Evolutionary conservation across 2,797 vertebrate species (phyloP).

Genomic region (Scolopax bukidnonensis): DNA sequence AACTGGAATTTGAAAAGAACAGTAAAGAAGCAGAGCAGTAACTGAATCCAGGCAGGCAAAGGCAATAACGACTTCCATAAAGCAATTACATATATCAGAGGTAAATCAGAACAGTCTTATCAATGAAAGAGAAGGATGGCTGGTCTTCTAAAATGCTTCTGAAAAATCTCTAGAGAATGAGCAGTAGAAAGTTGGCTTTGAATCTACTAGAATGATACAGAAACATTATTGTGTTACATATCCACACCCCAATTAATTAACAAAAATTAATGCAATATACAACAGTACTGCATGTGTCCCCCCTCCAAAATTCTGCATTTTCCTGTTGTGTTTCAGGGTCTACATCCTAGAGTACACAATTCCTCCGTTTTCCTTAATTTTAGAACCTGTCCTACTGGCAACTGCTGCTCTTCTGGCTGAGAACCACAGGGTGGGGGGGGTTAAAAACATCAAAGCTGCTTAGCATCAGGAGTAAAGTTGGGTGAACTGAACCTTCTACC

Average conservation of each 20-base stretch:
- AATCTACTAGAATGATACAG: background rate
- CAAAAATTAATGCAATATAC: background rate
- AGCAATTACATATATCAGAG: background rate
- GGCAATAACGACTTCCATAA: background rate
- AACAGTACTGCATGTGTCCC: background rate
- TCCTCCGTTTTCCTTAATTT: background rate
- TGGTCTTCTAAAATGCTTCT: background rate
- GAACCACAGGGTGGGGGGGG: background rate
- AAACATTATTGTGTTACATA: background rate
- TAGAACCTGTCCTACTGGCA: background rate
- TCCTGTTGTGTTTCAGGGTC: background rate
- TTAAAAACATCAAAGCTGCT: background rate
- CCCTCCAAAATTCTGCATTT: background rate
- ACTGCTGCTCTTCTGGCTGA: background rate
- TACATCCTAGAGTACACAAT: background rate
- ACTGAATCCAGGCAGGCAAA: background rate
- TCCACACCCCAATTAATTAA: background rate
- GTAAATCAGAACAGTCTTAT: background rate
- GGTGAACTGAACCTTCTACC: background rate
- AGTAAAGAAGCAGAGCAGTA: background rate
- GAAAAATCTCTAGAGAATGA: background rate
- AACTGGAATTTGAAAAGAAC: background rate
- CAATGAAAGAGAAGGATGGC: background rate
- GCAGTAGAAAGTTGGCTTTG: background rate
- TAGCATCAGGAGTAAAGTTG: fast-evolving